Conservation (phyloP, 2,113 vertebrate genomes). For the Tachuris rubrigastra region DNA sequence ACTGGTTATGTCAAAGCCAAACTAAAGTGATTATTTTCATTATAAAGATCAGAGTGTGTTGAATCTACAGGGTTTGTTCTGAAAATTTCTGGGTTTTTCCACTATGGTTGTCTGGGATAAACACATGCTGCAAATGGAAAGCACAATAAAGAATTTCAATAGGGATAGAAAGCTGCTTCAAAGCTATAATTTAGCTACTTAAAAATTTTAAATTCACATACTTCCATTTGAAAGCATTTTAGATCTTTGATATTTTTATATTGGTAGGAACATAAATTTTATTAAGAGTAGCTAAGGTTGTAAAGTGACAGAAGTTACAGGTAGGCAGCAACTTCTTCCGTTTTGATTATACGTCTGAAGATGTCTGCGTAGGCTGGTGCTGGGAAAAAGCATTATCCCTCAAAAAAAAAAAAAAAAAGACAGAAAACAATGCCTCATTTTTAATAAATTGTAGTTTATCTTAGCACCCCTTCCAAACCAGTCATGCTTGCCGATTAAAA, state of each 20-base stretch:
- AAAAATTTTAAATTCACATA: not conserved
- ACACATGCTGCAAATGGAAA: not conserved
- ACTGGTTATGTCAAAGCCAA: not conserved
- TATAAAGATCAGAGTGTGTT: not conserved
- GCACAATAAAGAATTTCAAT: not conserved
- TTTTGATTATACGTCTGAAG: not conserved
- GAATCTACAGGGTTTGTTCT: not conserved
- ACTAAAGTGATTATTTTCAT: not conserved
- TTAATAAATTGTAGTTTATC: not conserved
- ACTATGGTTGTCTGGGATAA: not conserved
- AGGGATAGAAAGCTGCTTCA: not conserved
- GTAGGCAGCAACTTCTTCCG: not conserved
- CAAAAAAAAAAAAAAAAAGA: not conserved
- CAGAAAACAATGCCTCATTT: not conserved
- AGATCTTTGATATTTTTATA: not conserved
- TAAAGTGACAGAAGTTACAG: not conserved
- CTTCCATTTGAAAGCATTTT: slow-evolving; percentile 19
- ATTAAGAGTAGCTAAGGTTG: not conserved
- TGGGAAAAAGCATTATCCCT: not conserved
- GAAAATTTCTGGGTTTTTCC: not conserved
- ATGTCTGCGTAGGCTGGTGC: not conserved
- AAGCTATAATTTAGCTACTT: slow-evolving; percentile 17
- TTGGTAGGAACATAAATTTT: not conserved
- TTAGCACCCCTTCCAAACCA: not conserved
- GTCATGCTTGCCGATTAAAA: rapidly evolving